Evolutionary conservation across 2,888 invertebrate species (phyloP).

Genomic region (Idaea straminata): DNA sequence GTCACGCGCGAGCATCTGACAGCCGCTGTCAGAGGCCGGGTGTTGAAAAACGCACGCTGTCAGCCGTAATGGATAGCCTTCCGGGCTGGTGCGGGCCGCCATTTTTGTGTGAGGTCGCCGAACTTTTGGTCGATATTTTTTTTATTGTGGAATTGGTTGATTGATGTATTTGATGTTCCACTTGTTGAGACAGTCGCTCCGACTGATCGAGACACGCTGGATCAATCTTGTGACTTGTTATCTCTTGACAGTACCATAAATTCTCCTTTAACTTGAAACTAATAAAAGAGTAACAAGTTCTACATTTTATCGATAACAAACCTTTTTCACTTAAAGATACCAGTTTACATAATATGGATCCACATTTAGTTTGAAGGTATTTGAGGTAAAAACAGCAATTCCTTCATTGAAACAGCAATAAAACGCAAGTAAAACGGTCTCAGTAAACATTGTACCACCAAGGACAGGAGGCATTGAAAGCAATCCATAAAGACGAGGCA

Average conservation of each 20-base stretch:
- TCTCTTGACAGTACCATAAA: background rate
- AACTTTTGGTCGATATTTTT: constrained; percentile 36
- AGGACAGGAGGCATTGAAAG: constrained; percentile 7
- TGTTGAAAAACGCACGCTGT: constrained; percentile 65
- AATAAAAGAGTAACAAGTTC: background rate
- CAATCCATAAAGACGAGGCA: constrained; percentile 21
- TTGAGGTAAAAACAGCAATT: background rate
- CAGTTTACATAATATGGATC: background rate
- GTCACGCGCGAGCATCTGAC: constrained; percentile 30
- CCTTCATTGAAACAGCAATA: background rate
- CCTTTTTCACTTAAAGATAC: background rate
- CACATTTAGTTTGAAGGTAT: background rate
- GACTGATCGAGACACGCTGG: background rate
- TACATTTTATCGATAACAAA: background rate
- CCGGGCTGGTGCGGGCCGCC: constrained; percentile 41
- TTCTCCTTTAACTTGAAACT: background rate
- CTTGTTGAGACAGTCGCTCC: constrained; percentile 17
- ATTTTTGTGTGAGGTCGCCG: constrained; percentile 53
- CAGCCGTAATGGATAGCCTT: constrained; percentile 71
- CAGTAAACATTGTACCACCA: background rate
- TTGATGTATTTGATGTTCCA: constrained; percentile 25
- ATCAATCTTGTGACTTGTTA: background rate
- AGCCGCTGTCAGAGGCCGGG: constrained; percentile 32
- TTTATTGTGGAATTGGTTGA: constrained; percentile 26
- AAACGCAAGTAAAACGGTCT: constrained; percentile 6